Conservation (phyloP, 2,113 vertebrate genomes). For the Kryptolebias marmoratus region DNA sequence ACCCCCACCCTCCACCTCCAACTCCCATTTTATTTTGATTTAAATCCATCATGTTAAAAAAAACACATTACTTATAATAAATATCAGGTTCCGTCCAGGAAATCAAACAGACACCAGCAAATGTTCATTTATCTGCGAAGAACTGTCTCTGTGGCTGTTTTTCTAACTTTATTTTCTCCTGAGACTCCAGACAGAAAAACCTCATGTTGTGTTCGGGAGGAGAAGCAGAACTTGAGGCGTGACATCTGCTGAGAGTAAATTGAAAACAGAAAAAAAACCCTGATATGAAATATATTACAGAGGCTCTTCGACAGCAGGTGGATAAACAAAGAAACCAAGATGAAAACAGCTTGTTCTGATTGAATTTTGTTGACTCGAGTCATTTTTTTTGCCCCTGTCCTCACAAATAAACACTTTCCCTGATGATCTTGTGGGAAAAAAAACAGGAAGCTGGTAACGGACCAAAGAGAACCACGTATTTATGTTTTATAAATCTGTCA, state of each 20-base stretch:
- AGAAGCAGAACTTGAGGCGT: background rate
- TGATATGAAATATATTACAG: background rate
- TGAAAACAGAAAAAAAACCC: background rate
- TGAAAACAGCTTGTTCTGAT: background rate
- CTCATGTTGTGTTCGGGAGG: background rate
- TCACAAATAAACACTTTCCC: constrained; percentile 20
- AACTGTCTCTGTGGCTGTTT: constrained; percentile 5
- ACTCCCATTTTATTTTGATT: constrained; percentile 1
- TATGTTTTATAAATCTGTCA: too few species aligned
- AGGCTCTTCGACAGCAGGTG: background rate
- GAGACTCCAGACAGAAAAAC: background rate
- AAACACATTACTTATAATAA: background rate
- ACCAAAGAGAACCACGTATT: too few species aligned
- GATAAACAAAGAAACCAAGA: background rate
- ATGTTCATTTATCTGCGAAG: background rate
- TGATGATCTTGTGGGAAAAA: constrained; percentile 5
- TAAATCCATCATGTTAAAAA: background rate
- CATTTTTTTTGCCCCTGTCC: background rate
- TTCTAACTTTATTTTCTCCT: background rate
- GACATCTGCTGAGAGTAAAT: background rate
- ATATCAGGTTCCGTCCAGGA: background rate
- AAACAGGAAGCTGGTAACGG: constrained; percentile 3
- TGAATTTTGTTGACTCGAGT: constrained; percentile 3
- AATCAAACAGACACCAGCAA: constrained; percentile 2
- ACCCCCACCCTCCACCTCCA: background rate